Percentiles rank a stretch among this genome's conserved stretches.
Conservation (phyloP, 2,113 vertebrate genomes). For the Peromyscus leucopus region DNA sequence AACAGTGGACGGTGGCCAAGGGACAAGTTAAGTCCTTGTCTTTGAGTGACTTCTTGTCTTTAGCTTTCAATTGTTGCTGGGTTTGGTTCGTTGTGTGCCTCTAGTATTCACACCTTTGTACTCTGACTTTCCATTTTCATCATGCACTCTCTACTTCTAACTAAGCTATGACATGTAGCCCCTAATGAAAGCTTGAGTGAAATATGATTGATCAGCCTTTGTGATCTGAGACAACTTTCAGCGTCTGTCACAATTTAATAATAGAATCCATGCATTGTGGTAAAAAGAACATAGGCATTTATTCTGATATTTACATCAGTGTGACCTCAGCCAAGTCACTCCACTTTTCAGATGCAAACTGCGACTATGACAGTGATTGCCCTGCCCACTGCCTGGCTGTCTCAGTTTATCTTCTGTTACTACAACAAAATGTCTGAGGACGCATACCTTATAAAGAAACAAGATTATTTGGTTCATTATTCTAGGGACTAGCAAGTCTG, state of each 20-base stretch:
- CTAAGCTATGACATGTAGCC: background rate
- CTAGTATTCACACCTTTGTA: accelerated
- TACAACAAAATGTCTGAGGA: background rate
- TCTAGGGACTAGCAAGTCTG: background rate
- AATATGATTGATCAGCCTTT: background rate
- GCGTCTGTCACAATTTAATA: background rate
- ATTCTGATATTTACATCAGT: background rate
- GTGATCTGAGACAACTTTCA: background rate
- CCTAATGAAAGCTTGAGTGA: background rate
- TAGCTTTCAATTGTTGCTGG: background rate
- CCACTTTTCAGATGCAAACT: background rate
- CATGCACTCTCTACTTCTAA: background rate
- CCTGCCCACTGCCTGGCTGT: background rate
- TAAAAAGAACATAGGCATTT: background rate
- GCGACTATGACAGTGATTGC: background rate
- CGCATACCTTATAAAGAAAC: background rate
- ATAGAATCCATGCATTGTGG: background rate
- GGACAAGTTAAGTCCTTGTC: background rate
- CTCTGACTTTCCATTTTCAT: background rate
- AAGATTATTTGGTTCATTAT: background rate
- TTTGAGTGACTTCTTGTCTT: background rate
- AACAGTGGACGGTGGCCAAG: background rate
- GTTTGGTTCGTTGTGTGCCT: accelerated
- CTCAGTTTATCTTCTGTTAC: background rate
- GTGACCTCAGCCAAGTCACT: background rate